Evolutionary conservation across 2,888 invertebrate species (phyloP).

Genomic region (Scrobipalpa costella): DNA sequence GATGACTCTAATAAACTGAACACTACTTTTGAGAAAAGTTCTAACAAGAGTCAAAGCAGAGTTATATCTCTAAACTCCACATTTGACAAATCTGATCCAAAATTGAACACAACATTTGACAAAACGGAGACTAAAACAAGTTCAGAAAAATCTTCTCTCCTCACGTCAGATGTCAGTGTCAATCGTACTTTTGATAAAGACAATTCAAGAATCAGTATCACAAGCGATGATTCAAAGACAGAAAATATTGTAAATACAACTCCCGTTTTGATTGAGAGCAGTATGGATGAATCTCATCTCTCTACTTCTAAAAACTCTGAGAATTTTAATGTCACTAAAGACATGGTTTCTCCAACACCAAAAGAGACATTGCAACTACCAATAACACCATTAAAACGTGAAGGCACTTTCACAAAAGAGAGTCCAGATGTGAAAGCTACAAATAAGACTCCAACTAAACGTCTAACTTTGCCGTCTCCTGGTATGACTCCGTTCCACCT

Average conservation of each 20-base stretch:
- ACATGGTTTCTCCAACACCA: constrained; percentile 22
- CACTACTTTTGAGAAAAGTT: constrained; percentile 46
- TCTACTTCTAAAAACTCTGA: constrained; percentile 31
- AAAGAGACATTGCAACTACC: constrained; percentile 24
- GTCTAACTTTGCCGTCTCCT: constrained; percentile 54
- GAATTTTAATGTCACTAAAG: constrained; percentile 10
- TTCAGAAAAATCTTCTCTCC: constrained; percentile 51
- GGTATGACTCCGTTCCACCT: constrained; percentile 65
- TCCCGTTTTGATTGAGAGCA: constrained; percentile 66
- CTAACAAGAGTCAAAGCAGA: constrained; percentile 24
- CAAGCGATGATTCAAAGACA: constrained; percentile 61
- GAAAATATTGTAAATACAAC: constrained; percentile 62
- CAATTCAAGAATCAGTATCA: constrained; percentile 59
- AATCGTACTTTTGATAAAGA: constrained; percentile 52
- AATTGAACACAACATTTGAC: constrained; percentile 37
- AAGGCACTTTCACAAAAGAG: constrained; percentile 72
- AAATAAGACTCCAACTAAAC: constrained; percentile 50
- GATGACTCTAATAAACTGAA: constrained; percentile 31
- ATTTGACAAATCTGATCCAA: constrained; percentile 32
- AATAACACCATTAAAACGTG: constrained; percentile 57
- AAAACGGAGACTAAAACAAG: constrained; percentile 32
- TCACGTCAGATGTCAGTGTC: constrained; percentile 57
- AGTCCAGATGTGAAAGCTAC: constrained; percentile 42
- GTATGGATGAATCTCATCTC: constrained; percentile 55
- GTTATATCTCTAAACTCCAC: constrained; percentile 31